Percentiles rank a stretch among this genome's conserved stretches.
Evolutionary conservation across 2,797 vertebrate species (phyloP).

Genomic region (Holocentrus rufus): DNA sequence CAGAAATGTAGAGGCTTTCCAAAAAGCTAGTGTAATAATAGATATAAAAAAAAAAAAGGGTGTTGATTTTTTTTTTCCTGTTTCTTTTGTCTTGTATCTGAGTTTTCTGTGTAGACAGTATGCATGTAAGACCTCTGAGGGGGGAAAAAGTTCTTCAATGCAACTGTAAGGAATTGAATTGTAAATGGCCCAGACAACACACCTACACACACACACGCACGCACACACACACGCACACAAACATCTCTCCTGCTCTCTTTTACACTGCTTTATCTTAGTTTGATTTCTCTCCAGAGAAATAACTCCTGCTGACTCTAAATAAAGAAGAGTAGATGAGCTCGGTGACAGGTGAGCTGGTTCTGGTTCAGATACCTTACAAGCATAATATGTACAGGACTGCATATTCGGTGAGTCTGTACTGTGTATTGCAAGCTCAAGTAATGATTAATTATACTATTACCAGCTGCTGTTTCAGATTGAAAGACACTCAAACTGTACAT

Average conservation of each 20-base stretch:
- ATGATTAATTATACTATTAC: conserved; percentile 17
- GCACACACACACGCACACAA: too few relatives aligned
- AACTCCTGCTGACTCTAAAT: conserved; percentile 6
- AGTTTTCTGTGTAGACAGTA: conserved; percentile 15
- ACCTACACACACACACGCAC: too few relatives aligned
- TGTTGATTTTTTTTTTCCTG: too few relatives aligned
- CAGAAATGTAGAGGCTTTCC: conserved; percentile 26
- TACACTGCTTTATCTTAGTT: not conserved
- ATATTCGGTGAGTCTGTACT: not conserved
- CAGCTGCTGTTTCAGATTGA: too few relatives aligned
- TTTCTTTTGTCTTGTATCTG: conserved; percentile 17
- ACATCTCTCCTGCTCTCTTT: too few relatives aligned
- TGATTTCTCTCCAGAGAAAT: not conserved
- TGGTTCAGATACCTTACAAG: not conserved
- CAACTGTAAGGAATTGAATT: not conserved
- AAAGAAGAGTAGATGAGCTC: not conserved
- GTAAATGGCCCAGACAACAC: too few relatives aligned
- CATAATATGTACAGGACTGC: not conserved
- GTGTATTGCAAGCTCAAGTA: not conserved
- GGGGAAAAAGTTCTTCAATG: not conserved
- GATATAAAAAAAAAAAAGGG: not conserved
- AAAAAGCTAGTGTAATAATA: conserved; percentile 8
- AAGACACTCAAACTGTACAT: not conserved
- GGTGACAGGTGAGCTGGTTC: too few relatives aligned
- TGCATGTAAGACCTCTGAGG: not conserved